Evolutionary conservation across 2,797 vertebrate genomes (phyloP), one percentile per base, ranked within the genome.

Genomic region (Amblyraja radiata): DNA sequence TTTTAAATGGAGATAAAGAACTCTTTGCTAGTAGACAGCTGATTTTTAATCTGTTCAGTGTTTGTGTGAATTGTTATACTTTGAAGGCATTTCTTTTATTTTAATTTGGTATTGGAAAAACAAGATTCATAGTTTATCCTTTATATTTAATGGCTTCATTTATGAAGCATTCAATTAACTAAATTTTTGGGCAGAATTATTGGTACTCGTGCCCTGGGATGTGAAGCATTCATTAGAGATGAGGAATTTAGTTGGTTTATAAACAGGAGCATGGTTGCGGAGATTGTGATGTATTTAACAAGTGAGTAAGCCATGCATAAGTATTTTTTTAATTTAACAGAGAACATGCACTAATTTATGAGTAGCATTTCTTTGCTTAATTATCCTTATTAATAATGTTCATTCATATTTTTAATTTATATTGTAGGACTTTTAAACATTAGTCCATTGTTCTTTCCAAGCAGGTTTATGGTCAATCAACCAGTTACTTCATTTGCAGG

Each of bases 1-100:
- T 81, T 94, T 93, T 94, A 93, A 95, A 94, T 94, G 54, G n/a
- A 16, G 68, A 13, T 74, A 32, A 9, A 21, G 46, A n/a, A 79
- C 77, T 79, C 10, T 7, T 2, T 79, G 77, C 28, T 32, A 10
- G 28, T n/a, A 25, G 58, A 11, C n/a, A 32, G 36, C 61, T 88
- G n/a, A 68, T 65, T 5, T 25, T 23, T 23, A 36, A 54, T 71
- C 21, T 73, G 18, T 90, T 39, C 32, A 90, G 7, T 68, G 16
- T 68, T 90, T 16, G 7, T 14, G 14, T 71, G 86, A 71, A 91
- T 46, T 46, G 46, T 46, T 46, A 25, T 91, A 16, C n/a, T 36
- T 0, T 36, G 14, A 3, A 25, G 4, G 13, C 68, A 46, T 25
- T 28, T 54, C 92, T 25, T 23, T 28, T 2, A 54, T 92, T 46